Evolutionary conservation across 2,797 vertebrate genomes (phyloP).

Genomic region (Tachyglossus aculeatus): DNA sequence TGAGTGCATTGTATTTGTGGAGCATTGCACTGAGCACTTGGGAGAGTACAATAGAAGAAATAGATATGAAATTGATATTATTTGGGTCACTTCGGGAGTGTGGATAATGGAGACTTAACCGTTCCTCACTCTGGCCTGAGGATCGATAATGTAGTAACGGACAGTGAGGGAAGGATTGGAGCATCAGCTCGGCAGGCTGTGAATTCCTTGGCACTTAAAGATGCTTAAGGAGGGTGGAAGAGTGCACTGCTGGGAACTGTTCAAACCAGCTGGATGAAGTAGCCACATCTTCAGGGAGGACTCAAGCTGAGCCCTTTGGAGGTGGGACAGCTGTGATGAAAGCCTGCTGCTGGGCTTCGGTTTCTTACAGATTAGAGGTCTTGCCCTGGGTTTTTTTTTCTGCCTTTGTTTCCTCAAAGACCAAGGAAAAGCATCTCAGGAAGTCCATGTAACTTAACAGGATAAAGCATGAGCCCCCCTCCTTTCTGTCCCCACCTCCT

Average conservation of each 20-base stretch:
- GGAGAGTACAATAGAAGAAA: no score
- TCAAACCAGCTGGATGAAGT: not conserved
- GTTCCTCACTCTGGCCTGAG: no score
- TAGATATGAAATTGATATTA: no score
- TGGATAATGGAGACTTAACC: no score
- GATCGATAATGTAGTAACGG: no score
- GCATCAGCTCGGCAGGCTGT: no score
- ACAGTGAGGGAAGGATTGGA: no score
- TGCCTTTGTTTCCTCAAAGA: not conserved
- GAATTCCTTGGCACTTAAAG: no score
- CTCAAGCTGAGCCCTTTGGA: not conserved
- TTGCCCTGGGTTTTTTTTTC: conserved; percentile 1
- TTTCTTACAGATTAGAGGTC: not conserved
- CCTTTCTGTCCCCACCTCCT: not conserved
- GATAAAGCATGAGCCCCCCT: not conserved
- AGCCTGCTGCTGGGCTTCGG: not conserved
- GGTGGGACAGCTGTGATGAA: not conserved
- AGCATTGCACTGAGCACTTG: no score
- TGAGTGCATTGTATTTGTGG: no score
- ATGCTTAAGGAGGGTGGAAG: not conserved
- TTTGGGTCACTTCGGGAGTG: no score
- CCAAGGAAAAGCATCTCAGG: not conserved
- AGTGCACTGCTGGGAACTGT: not conserved
- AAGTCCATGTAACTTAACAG: not conserved
- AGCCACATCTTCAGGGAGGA: not conserved